Conservation (phyloP, 2,888 invertebrate genomes). For the Polia nebulosa region DNA sequence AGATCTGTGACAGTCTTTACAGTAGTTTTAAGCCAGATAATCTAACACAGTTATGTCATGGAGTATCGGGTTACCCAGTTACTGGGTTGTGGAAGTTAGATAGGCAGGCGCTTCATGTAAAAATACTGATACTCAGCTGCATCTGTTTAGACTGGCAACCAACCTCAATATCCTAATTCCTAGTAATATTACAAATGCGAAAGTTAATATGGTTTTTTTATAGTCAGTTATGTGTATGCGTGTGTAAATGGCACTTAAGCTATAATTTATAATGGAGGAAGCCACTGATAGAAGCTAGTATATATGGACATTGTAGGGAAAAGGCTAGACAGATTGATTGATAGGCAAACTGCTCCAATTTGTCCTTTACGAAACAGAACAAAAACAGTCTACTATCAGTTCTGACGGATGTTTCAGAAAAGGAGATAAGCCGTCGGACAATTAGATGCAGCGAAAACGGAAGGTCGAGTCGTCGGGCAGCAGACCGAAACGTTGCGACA, state of each 20-base stretch:
- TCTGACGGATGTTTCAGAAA: constrained; percentile 51
- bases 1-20: no score
- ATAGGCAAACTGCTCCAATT: constrained; percentile 2
- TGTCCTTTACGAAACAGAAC: constrained; percentile 10
- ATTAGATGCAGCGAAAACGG: constrained; percentile 49
- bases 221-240: no score
- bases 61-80: no score
- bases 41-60: no score
- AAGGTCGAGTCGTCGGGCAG: constrained; percentile 54
- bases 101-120: neutral
- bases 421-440: constrained; percentile 46
- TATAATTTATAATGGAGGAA: no score
- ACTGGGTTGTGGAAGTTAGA: no score
- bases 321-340: neutral
- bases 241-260: no score
- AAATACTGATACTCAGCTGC: neutral
- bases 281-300: no score
- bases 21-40: no score
- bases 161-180: no score
- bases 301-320: neutral
- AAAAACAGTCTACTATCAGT: constrained; percentile 36
- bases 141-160: neutral
- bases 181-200: no score
- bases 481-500: constrained; percentile 62
- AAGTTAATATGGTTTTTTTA: no score